These are phyloP conservation scores for Mormoops blainvillei DNA, from an alignment of 2,113 vertebrate species.

Conservation along the genomic window DNA sequence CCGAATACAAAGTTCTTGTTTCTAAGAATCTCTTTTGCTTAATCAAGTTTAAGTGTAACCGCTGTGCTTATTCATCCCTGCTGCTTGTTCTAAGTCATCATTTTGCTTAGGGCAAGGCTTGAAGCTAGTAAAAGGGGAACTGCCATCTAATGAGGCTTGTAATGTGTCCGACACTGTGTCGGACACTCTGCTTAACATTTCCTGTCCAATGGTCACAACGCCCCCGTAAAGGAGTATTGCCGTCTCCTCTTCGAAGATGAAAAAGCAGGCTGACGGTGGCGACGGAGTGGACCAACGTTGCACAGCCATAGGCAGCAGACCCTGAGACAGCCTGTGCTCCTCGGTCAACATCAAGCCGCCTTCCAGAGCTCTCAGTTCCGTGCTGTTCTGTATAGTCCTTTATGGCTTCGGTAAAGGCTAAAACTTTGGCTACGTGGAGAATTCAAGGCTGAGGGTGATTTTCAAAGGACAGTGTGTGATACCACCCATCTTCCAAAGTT, in stretches of 20 bases:
- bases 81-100: neutral
- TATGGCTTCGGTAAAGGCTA: neutral
- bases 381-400: neutral
- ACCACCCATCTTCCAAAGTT: neutral
- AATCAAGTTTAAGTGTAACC: conserved; percentile 4
- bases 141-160: neutral
- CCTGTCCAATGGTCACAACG: neutral
- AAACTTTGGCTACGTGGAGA: neutral
- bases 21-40: neutral
- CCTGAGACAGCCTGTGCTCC: neutral
- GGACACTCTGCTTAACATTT: neutral
- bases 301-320: neutral
- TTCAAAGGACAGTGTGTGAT: neutral
- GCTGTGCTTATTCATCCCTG: neutral
- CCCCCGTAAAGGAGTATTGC: neutral
- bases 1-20: neutral
- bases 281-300: no score
- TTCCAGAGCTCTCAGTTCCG: neutral
- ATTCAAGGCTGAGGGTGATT: conserved; percentile 22
- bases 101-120: conserved; percentile 4
- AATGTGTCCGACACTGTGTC: neutral
- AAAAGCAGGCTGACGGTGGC: neutral
- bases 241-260: neutral
- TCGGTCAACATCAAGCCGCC: neutral
- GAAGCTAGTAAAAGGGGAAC: neutral